phyloP scores from a whole-genome alignment of 2,888 invertebrate species.

The Iphiclides podalirius region DNA sequence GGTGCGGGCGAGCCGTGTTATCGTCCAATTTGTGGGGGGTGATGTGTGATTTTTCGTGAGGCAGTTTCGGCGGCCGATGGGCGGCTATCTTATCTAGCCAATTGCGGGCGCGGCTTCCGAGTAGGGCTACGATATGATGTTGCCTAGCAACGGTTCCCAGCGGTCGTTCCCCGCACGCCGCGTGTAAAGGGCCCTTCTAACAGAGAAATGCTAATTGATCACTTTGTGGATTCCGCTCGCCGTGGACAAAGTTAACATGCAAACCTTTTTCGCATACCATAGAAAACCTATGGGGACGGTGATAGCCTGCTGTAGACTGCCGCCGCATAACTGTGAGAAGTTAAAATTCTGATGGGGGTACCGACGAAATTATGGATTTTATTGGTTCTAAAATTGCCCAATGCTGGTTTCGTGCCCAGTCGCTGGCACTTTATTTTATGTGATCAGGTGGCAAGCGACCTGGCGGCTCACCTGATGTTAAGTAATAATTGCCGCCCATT shows the following conservation, averaged over 20 bases:
- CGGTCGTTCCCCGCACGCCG: conserved; percentile 24
- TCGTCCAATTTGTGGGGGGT: conserved; percentile 12
- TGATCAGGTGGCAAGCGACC: too few species aligned
- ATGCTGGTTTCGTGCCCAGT: too few species aligned
- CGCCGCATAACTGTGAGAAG: conserved; percentile 13
- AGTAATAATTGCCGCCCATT: too few species aligned
- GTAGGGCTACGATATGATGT: background rate
- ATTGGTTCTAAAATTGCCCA: conserved; percentile 20
- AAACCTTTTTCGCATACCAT: conserved; percentile 61
- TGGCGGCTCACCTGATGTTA: too few species aligned
- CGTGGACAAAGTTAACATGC: conserved; percentile 47
- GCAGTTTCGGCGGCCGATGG: conserved; percentile 6
- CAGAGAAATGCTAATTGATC: conserved; percentile 66
- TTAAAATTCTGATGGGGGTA: conserved; percentile 18
- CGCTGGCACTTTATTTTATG: too few species aligned
- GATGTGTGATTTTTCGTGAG: conserved; percentile 17
- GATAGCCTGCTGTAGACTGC: conserved; percentile 5
- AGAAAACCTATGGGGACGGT: too few species aligned
- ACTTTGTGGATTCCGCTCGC: conserved; percentile 53
- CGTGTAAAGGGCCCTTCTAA: conserved; percentile 37
- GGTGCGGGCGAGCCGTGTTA: conserved; percentile 8
- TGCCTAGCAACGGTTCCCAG: background rate
- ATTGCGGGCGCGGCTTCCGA: conserved; percentile 15
- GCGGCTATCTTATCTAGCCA: conserved; percentile 12
- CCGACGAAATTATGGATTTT: conserved; percentile 17